A percentile compares a stretch with the other conserved stretches of the same genome.
phyloP scores from a whole-genome alignment of 2,888 invertebrate genomes.

The Mimumesa dahlbomi region DNA sequence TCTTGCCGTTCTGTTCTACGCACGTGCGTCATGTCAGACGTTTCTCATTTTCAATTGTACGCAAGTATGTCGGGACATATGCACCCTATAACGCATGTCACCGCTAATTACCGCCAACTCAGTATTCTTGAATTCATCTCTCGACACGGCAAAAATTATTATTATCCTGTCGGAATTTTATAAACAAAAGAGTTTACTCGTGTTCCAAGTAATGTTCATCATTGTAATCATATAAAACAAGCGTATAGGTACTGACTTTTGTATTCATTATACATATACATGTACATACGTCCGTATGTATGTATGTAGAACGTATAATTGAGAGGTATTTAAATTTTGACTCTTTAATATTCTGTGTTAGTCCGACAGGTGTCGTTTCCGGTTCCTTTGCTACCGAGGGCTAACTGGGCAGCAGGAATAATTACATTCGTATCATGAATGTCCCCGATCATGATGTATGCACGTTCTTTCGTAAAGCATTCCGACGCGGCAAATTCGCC shows the following conservation, averaged over 20 bases:
- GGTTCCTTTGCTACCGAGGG: constrained; percentile 33
- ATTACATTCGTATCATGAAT: constrained; percentile 28
- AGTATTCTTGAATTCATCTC: constrained; percentile 21
- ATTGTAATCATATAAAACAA: no score
- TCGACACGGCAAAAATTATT: no score
- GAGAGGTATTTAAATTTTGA: constrained; percentile 12
- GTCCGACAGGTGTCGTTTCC: constrained; percentile 25
- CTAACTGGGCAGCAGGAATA: constrained; percentile 25
- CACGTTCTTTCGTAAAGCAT: constrained; percentile 4
- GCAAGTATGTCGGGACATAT: constrained; percentile 5
- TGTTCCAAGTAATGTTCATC: no score
- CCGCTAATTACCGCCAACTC: constrained; percentile 39
- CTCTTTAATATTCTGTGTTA: constrained; percentile 31
- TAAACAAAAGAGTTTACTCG: no score
- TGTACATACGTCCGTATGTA: no score
- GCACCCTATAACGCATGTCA: constrained; percentile 24
- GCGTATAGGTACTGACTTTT: no score
- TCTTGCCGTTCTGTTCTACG: constrained; percentile 31
- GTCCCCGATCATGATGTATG: not conserved
- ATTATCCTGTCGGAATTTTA: no score
- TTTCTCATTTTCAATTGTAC: constrained; percentile 39
- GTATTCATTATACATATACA: no score
- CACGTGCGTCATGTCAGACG: constrained; percentile 31
- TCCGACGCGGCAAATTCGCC: constrained; percentile 31
- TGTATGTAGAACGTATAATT: no score